A percentile compares a stretch with the other conserved stretches of the same genome.
These are phyloP conservation scores for Pitangus sulphuratus DNA, from an alignment of 2,797 vertebrate genomes.

Conservation along the genomic window DNA sequence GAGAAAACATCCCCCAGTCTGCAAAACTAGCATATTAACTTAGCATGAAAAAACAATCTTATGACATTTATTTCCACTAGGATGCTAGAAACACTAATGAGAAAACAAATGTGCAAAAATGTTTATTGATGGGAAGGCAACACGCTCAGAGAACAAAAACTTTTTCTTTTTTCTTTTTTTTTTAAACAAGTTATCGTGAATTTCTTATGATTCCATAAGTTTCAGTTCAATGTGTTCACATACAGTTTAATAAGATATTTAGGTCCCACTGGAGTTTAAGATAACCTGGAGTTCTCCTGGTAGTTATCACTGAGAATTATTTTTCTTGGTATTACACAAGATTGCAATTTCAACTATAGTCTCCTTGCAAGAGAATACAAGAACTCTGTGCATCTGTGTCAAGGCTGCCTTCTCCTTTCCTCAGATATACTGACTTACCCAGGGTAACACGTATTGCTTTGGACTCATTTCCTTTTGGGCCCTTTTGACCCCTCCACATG, in stretches of 20 bases:
- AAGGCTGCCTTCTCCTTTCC: background rate
- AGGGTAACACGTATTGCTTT: background rate
- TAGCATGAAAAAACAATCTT: background rate
- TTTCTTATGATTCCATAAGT: background rate
- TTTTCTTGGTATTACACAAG: background rate
- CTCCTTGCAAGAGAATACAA: background rate
- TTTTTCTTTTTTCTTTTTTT: background rate
- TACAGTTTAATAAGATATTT: background rate
- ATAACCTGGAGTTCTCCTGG: background rate
- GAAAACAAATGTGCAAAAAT: conserved; percentile 21
- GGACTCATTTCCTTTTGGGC: accelerated
- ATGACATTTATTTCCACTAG: background rate
- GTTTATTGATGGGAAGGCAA: background rate
- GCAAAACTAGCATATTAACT: conserved; percentile 5
- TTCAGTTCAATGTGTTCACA: too few species aligned
- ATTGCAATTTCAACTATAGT: background rate
- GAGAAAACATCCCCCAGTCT: background rate
- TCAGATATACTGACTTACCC: background rate
- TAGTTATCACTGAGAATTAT: background rate
- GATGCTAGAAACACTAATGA: conserved; percentile 6
- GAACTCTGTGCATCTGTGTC: background rate
- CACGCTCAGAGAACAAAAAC: background rate
- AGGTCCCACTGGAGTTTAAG: background rate
- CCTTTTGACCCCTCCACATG: background rate
- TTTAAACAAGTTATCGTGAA: background rate